Evolutionary conservation across 2,797 vertebrate species (phyloP).

Genomic region (Threskiornis aethiopicus): DNA sequence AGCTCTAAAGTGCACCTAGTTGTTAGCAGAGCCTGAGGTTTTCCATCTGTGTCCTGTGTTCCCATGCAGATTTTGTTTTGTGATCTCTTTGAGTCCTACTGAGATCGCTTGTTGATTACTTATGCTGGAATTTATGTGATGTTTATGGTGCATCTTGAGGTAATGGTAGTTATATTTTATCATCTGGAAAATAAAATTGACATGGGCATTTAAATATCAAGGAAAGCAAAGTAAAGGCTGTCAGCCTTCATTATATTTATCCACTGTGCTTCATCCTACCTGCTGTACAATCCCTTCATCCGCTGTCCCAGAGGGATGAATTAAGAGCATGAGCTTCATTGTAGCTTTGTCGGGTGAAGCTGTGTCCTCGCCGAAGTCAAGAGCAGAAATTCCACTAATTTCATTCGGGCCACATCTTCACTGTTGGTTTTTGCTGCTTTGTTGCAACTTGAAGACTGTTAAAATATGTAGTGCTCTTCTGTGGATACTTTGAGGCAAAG

Average conservation of each 20-base stretch:
- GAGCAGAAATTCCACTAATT: not conserved
- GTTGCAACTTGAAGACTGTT: not conserved
- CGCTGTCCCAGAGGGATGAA: not conserved
- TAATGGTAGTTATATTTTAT: not conserved
- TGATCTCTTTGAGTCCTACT: not conserved
- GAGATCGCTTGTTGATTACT: not conserved
- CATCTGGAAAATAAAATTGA: constrained; percentile 42
- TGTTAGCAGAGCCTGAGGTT: not conserved
- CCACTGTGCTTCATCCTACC: not conserved
- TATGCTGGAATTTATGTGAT: not conserved
- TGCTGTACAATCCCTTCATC: not conserved
- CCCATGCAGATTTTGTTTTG: not conserved
- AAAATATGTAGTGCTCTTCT: not conserved
- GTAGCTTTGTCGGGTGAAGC: not conserved
- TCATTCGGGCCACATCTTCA: not conserved
- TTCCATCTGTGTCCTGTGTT: not conserved
- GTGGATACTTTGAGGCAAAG: not conserved
- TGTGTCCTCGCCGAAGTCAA: not conserved
- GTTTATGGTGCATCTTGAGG: not conserved
- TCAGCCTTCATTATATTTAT: constrained; percentile 14
- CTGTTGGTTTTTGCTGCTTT: not conserved
- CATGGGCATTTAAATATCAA: constrained; percentile 12
- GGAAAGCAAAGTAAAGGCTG: not conserved
- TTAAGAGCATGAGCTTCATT: not conserved
- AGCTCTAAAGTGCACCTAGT: not conserved